Evolutionary conservation across 1,140 invertebrate species (phyloP).

Genomic region (Steinernema khuongi): DNA sequence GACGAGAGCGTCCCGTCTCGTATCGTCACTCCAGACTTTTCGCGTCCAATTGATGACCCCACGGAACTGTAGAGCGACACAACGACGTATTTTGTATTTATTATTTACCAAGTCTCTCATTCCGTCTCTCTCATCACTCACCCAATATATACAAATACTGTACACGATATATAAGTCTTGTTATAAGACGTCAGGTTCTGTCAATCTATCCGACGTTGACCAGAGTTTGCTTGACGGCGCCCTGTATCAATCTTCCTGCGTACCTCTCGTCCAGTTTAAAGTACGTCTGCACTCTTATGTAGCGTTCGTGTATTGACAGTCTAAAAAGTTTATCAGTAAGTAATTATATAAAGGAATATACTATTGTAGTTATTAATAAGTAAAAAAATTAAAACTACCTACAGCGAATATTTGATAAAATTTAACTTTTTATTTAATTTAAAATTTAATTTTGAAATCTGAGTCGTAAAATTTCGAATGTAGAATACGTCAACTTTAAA

Average conservation of each 20-base stretch:
- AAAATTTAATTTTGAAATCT: background rate
- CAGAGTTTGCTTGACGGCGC: constrained; percentile 53
- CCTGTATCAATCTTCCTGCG: constrained; percentile 53
- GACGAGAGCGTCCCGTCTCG: too few species aligned
- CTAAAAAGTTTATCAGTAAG: constrained; percentile 28
- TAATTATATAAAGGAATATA: too few species aligned
- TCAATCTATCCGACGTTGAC: constrained; percentile 40
- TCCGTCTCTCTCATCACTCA: background rate
- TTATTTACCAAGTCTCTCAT: background rate
- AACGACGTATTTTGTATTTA: background rate
- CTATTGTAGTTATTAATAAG: too few species aligned
- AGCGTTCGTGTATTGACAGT: constrained; percentile 54
- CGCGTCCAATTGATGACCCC: too few species aligned
- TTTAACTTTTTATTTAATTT: too few species aligned
- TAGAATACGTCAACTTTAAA: too few species aligned
- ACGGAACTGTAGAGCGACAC: too few species aligned
- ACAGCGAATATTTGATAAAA: background rate
- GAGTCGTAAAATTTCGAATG: background rate
- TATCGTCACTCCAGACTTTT: too few species aligned
- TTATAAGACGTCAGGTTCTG: background rate
- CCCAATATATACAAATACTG: background rate
- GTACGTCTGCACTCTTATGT: constrained; percentile 54
- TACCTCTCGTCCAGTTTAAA: constrained; percentile 58
- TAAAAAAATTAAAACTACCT: too few species aligned
- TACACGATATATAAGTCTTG: background rate